Evolutionary conservation across 1,140 invertebrate genomes (phyloP).

Genomic region (Atta cephalotes): DNA sequence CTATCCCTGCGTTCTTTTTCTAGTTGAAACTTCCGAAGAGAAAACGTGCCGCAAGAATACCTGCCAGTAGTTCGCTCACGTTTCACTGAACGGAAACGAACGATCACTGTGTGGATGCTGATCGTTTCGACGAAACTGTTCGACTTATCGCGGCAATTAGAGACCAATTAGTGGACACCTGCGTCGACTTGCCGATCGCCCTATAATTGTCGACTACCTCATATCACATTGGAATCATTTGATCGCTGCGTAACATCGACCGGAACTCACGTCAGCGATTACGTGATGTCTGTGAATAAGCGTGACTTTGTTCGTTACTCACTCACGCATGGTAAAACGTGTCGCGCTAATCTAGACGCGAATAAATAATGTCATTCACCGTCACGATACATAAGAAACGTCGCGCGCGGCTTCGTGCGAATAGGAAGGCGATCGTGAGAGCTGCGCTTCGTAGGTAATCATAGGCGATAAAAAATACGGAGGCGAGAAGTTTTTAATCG

Average conservation of each 20-base stretch:
- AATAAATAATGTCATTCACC: slow-evolving; percentile 57
- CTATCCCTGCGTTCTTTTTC: not conserved
- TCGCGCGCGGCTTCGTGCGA: slow-evolving; percentile 26
- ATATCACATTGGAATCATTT: slow-evolving; percentile 53
- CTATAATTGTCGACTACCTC: slow-evolving; percentile 71
- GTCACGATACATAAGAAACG: slow-evolving; percentile 44
- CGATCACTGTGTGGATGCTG: slow-evolving; percentile 13
- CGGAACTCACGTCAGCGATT: slow-evolving; percentile 32
- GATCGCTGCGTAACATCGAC: slow-evolving; percentile 25
- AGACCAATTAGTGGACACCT: slow-evolving; percentile 69
- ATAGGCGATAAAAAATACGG: slow-evolving; percentile 10
- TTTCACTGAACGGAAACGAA: slow-evolving; percentile 33
- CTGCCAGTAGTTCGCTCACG: slow-evolving; percentile 53
- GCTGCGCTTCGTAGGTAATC: not conserved
- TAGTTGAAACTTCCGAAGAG: not conserved
- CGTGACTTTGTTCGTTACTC: slow-evolving; percentile 55
- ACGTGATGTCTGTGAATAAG: slow-evolving; percentile 40
- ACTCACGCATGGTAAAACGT: slow-evolving; percentile 40
- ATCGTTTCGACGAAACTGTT: slow-evolving; percentile 49
- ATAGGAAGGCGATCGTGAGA: slow-evolving; percentile 26
- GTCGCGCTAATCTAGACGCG: slow-evolving; percentile 53
- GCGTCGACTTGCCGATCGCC: slow-evolving; percentile 61
- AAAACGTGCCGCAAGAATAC: slow-evolving; percentile 31
- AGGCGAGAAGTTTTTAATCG: slow-evolving; percentile 19
- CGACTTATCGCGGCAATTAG: slow-evolving; percentile 76